These are phyloP conservation scores for Chelonoidis abingdonii DNA, from an alignment of 2,113 vertebrate genomes.

Conservation along the genomic window DNA sequence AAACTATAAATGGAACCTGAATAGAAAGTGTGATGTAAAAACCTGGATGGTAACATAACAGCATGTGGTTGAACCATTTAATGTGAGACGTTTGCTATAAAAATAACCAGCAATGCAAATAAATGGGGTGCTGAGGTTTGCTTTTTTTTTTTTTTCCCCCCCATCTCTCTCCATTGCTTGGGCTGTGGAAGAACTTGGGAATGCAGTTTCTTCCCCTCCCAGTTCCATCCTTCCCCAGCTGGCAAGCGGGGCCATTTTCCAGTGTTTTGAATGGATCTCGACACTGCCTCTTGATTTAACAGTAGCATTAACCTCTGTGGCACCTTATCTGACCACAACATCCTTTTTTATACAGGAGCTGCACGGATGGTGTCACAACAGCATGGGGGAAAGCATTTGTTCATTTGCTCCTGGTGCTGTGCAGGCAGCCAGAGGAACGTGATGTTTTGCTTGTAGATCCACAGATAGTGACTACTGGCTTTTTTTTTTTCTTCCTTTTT, in stretches of 20 bases:
- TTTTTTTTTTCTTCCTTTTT: not conserved
- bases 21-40: not conserved
- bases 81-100: not conserved
- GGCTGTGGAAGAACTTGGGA: not conserved
- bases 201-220: not conserved
- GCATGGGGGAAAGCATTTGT: not conserved
- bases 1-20: not conserved
- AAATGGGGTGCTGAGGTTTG: not conserved
- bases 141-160: not conserved
- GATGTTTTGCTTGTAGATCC: not conserved
- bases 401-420: not conserved
- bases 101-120: not conserved
- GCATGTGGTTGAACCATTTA: not conserved
- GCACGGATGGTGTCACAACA: not conserved
- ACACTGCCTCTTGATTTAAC: not conserved
- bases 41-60: not conserved
- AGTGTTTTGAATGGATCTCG: not conserved
- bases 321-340: not conserved
- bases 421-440: not conserved
- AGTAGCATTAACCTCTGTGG: not conserved
- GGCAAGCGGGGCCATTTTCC: not conserved
- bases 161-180: not conserved
- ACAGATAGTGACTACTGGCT: fast-evolving
- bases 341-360: not conserved
- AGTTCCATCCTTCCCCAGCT: too few relatives aligned